A percentile compares a stretch with the other conserved stretches of the same genome.
phyloP scores from a whole-genome alignment of 1,140 invertebrate genomes.

The Pseudomyrmex dendroicus region DNA sequence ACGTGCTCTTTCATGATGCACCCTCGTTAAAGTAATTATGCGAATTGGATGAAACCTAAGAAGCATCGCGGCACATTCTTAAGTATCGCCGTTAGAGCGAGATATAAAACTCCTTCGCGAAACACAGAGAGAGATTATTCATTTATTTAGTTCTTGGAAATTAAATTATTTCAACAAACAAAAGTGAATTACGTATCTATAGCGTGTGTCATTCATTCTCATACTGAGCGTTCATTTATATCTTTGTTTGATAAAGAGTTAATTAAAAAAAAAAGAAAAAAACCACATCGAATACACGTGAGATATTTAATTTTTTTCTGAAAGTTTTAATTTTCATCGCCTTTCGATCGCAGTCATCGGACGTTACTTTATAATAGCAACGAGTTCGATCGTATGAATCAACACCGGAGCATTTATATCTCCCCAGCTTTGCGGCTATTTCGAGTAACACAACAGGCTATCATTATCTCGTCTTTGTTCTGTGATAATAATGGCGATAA shows the following conservation, averaged over 20 bases:
- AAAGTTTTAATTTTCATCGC: no score
- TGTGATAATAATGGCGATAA: slow-evolving; percentile 17
- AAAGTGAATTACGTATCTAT: no score
- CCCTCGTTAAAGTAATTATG: slow-evolving; percentile 51
- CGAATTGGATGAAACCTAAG: slow-evolving; percentile 44
- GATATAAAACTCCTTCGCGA: slow-evolving; percentile 9
- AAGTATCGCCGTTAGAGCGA: not conserved
- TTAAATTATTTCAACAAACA: no score
- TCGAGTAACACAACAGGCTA: not conserved
- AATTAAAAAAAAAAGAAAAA: no score
- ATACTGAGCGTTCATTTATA: no score
- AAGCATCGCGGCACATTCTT: not conserved
- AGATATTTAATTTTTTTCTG: no score
- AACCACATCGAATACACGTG: no score
- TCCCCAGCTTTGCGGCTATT: not conserved
- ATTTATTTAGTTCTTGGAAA: not conserved
- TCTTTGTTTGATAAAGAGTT: no score
- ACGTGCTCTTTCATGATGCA: slow-evolving; percentile 43
- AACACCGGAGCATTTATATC: not conserved
- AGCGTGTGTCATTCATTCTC: no score
- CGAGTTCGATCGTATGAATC: no score
- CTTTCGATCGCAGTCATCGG: no score
- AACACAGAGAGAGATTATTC: not conserved
- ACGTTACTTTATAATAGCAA: no score
- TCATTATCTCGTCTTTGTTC: slow-evolving; percentile 40